Conservation (phyloP, 2,888 invertebrate genomes). For the Hedychridium roseum region DNA sequence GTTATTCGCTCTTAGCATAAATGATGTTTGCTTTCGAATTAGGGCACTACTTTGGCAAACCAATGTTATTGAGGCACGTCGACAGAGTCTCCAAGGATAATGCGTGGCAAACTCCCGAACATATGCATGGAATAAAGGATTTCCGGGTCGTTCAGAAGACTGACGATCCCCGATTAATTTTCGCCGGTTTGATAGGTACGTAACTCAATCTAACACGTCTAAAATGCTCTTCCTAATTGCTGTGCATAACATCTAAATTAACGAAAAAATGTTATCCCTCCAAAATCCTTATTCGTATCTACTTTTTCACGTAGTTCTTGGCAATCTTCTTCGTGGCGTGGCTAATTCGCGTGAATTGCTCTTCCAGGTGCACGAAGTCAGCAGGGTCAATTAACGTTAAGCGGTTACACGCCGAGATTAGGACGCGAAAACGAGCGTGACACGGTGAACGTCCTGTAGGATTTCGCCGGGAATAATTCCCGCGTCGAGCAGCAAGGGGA, state of each 20-base stretch:
- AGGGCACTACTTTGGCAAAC: conserved; percentile 12
- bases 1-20: conserved; percentile 1
- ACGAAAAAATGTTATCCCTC: too few relatives aligned
- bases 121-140: conserved; percentile 19
- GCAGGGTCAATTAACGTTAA: conserved; percentile 36
- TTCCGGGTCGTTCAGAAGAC: conserved; percentile 20
- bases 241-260: too few relatives aligned
- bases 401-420: conserved; percentile 55
- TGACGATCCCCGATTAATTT: conserved; percentile 20
- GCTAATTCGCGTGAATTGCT: too few relatives aligned
- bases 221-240: too few relatives aligned
- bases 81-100: conserved; percentile 26
- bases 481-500: too few relatives aligned
- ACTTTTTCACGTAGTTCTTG: too few relatives aligned
- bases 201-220: too few relatives aligned
- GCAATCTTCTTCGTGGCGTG: too few relatives aligned
- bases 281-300: too few relatives aligned
- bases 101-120: conserved; percentile 23
- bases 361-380: conserved; percentile 31
- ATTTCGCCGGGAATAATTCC: too few relatives aligned
- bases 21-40: too few relatives aligned
- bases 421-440: conserved; percentile 53
- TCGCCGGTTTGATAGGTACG: conserved; percentile 22
- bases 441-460: background rate
- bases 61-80: conserved; percentile 12